Percentiles rank a stretch among this genome's conserved stretches.
phyloP scores from a whole-genome alignment of 1,140 invertebrate genomes.

The Sogatella furcifera region DNA sequence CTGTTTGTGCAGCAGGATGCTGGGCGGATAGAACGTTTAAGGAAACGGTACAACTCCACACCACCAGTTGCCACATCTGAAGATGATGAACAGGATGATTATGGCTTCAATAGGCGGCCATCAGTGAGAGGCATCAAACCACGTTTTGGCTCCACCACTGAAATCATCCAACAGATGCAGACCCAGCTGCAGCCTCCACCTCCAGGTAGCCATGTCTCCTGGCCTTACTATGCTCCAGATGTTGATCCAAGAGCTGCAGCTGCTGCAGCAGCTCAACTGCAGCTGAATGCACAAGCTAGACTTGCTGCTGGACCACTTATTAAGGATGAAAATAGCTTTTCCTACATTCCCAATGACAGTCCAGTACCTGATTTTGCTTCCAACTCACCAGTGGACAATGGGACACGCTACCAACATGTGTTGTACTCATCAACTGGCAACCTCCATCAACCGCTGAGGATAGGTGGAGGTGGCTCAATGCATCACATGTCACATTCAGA shows the following conservation, averaged over 20 bases:
- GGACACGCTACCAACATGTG: conserved; percentile 26
- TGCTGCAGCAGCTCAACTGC: conserved; percentile 17
- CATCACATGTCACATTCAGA: conserved; percentile 33
- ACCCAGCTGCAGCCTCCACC: conserved; percentile 45
- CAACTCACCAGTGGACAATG: conserved; percentile 11
- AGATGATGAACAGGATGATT: conserved; percentile 75
- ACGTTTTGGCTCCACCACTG: conserved; percentile 62
- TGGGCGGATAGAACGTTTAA: conserved; percentile 63
- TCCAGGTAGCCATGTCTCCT: conserved; percentile 39
- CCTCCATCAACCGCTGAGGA: conserved; percentile 14
- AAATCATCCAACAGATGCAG: conserved; percentile 71
- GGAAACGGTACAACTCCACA: conserved; percentile 47
- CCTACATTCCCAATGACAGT: background rate
- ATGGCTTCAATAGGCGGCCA: conserved; percentile 77
- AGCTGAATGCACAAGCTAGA: too few relatives aligned
- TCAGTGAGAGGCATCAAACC: conserved; percentile 67
- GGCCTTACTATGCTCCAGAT: conserved; percentile 48
- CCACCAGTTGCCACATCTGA: conserved; percentile 35
- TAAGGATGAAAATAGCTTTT: conserved; percentile 8
- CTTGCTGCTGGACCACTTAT: conserved; percentile 1
- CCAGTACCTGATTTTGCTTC: conserved; percentile 7
- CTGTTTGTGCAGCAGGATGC: conserved; percentile 76
- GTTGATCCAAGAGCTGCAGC: conserved; percentile 10
- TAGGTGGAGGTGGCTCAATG: conserved; percentile 11
- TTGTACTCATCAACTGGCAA: conserved; percentile 21